phyloP scores from a whole-genome alignment of 1,140 invertebrate genomes.

The Calliopsis andreniformis region DNA sequence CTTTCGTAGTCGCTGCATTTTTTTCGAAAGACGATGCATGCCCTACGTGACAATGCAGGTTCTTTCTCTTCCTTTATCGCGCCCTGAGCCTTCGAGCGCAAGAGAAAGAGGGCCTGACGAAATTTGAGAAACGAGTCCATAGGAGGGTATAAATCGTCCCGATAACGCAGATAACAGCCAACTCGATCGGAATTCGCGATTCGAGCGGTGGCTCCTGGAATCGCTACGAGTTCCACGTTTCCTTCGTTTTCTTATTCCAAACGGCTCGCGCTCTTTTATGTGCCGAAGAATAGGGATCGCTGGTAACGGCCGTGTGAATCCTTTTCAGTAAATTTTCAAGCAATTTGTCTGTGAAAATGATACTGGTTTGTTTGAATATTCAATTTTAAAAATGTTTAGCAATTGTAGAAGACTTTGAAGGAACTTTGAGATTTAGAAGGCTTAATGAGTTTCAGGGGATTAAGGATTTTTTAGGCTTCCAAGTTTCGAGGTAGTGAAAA shows the following conservation, averaged over 20 bases:
- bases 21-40: conserved; percentile 63
- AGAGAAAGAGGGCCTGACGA: conserved; percentile 57
- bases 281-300: conserved; percentile 4
- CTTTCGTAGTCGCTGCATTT: conserved; percentile 55
- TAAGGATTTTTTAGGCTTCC: no score
- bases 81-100: conserved; percentile 47
- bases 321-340: neutral
- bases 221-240: neutral
- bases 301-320: neutral
- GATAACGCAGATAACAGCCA: conserved; percentile 56
- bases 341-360: neutral
- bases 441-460: no score
- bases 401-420: no score
- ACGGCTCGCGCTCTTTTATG: conserved; percentile 8
- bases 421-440: no score
- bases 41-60: conserved; percentile 78
- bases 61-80: conserved; percentile 62
- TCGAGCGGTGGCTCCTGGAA: conserved; percentile 1
- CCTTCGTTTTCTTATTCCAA: conserved; percentile 14
- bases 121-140: conserved; percentile 72
- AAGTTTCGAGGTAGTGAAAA: no score
- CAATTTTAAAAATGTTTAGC: neutral
- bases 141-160: conserved; percentile 55
- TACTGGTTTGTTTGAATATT: neutral
- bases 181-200: conserved; percentile 49